Percentiles rank a stretch among this genome's conserved stretches.
These are phyloP conservation scores for Troides oblongomaculatus DNA, from an alignment of 2,888 invertebrate species.

Conservation along the genomic window DNA sequence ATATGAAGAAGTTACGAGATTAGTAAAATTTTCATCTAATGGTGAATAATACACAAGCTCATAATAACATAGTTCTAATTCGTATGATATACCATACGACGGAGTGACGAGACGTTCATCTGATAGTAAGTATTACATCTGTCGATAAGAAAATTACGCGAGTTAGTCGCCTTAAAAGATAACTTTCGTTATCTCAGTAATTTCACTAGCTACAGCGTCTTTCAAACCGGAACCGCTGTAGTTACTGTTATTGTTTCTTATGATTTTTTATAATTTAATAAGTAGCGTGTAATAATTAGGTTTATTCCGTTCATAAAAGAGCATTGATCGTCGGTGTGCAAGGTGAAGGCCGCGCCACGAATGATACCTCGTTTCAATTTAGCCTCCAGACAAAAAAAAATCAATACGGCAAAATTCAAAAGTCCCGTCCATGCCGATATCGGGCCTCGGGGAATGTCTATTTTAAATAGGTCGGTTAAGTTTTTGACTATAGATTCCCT, in stretches of 20 bases:
- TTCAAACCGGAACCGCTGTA: too few relatives aligned
- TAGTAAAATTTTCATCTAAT: too few relatives aligned
- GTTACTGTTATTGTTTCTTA: not conserved
- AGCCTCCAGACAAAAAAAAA: constrained; percentile 65
- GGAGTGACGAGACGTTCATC: too few relatives aligned
- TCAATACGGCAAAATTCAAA: constrained; percentile 52
- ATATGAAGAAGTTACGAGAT: too few relatives aligned
- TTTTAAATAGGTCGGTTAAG: constrained; percentile 53
- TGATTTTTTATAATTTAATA: not conserved
- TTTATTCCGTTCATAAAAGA: not conserved
- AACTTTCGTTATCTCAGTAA: too few relatives aligned
- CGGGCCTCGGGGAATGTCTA: constrained; percentile 52
- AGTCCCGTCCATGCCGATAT: constrained; percentile 66
- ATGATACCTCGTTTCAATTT: constrained; percentile 66
- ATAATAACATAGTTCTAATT: too few relatives aligned
- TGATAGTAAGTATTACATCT: too few relatives aligned
- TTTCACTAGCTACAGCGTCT: too few relatives aligned
- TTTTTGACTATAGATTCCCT: constrained; percentile 47
- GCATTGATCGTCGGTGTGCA: constrained; percentile 2
- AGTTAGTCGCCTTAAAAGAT: too few relatives aligned
- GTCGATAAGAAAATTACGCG: too few relatives aligned
- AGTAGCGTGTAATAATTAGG: not conserved
- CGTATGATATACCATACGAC: too few relatives aligned
- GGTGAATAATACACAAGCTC: too few relatives aligned
- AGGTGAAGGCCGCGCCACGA: constrained; percentile 30